Conservation (phyloP, 23 tunicate species). For the Aplidium turbinatum region DNA sequence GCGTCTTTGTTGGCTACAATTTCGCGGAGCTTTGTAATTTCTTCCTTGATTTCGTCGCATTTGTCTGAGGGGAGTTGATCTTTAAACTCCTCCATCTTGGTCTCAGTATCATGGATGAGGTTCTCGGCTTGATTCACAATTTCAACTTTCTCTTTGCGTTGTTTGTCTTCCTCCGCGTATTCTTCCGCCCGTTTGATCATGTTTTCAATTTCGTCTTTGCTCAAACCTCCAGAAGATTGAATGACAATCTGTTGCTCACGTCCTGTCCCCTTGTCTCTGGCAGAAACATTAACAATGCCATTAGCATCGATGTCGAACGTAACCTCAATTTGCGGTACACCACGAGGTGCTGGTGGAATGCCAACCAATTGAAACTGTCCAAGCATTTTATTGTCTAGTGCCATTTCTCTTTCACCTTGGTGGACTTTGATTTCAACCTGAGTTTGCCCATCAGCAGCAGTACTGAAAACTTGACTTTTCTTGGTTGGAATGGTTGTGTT, state of each 20-base stretch:
- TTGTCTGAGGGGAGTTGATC: background rate
- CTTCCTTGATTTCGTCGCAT: conserved; percentile 85
- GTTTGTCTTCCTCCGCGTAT: conserved; percentile 63
- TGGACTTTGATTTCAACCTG: conserved; percentile 56
- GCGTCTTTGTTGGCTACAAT: conserved; percentile 85
- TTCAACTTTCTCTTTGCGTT: conserved; percentile 42
- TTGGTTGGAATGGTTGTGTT: conserved; percentile 81
- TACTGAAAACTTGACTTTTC: conserved; percentile 59
- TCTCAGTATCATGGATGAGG: conserved; percentile 48
- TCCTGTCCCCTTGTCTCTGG: conserved; percentile 77
- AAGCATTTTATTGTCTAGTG: conserved; percentile 62
- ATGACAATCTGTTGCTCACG: conserved; percentile 62
- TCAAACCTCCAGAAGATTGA: conserved; percentile 58
- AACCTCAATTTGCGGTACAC: conserved; percentile 98
- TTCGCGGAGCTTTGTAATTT: conserved; percentile 59
- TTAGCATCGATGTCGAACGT: conserved; percentile 86
- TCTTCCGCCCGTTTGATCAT: conserved; percentile 73
- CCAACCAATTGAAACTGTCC: conserved; percentile 71
- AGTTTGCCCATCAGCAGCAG: conserved; percentile 67
- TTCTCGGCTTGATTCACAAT: conserved; percentile 44
- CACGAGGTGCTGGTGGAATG: conserved; percentile 85
- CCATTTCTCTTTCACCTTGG: conserved; percentile 84
- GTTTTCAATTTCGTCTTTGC: conserved; percentile 71
- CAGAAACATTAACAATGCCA: conserved; percentile 77
- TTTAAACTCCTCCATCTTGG: conserved; percentile 52